Evolutionary conservation across 2,113 vertebrate genomes (phyloP).

Genomic region (Oxygymnocypris stewartii): DNA sequence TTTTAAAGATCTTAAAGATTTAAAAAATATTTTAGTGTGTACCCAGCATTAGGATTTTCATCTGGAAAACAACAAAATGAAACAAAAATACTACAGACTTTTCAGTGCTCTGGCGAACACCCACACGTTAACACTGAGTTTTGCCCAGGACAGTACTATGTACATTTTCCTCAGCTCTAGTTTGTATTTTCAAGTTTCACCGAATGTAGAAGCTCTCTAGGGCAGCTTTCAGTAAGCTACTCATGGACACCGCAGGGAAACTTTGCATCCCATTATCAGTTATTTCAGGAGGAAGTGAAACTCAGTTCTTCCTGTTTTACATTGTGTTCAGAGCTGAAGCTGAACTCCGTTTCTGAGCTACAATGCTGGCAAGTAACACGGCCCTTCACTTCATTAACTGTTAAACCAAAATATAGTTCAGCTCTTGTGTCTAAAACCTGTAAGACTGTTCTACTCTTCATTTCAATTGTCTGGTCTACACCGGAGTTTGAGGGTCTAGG

Average conservation of each 20-base stretch:
- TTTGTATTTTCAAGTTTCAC: neutral
- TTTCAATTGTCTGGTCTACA: neutral
- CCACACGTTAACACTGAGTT: neutral
- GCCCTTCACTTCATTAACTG: neutral
- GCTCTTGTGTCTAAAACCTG: neutral
- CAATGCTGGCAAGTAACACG: neutral
- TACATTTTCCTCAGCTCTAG: neutral
- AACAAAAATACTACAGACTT: neutral
- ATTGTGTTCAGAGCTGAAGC: neutral
- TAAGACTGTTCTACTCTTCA: neutral
- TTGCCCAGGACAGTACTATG: neutral
- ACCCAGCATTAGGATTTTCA: neutral
- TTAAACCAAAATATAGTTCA: neutral
- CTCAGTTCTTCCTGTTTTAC: conserved; percentile 51
- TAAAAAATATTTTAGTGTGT: too few relatives aligned
- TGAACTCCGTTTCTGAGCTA: neutral
- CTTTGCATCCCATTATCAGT: conserved; percentile 48
- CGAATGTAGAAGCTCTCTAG: neutral
- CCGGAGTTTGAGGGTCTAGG: neutral
- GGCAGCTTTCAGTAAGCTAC: conserved; percentile 7
- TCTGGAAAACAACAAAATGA: neutral
- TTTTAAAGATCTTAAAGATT: too few relatives aligned
- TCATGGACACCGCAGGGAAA: neutral
- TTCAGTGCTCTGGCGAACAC: too few relatives aligned
- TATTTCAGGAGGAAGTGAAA: conserved; percentile 52